These are phyloP conservation scores for Heteractis magnifica DNA, from an alignment of 92 coral and sea anemone species.

Conservation along the genomic window DNA sequence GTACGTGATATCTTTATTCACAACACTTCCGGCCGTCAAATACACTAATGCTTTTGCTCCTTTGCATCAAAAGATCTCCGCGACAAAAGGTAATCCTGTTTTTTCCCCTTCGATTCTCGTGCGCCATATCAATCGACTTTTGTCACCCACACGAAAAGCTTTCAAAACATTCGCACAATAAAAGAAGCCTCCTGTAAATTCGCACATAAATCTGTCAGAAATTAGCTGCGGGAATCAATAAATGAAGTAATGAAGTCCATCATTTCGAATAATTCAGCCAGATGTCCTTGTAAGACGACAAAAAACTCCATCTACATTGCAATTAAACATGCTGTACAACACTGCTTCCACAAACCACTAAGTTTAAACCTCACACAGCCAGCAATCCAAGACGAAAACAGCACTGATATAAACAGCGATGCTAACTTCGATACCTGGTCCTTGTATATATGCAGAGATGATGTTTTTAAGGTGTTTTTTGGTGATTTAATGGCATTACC, in stretches of 20 bases:
- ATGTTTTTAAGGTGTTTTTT: neutral
- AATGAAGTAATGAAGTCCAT: neutral
- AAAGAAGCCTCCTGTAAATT: neutral
- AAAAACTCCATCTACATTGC: neutral
- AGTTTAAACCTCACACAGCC: neutral
- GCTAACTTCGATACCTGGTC: neutral
- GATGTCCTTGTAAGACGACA: neutral
- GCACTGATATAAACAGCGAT: neutral
- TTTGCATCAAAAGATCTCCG: conserved; percentile 10
- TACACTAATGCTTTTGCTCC: neutral
- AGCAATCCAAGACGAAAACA: conserved; percentile 5
- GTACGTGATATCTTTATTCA: neutral
- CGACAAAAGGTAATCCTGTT: neutral
- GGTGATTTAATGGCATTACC: conserved; percentile 50
- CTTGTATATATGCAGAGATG: neutral
- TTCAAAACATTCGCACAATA: neutral
- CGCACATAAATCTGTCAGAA: neutral
- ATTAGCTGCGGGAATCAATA: neutral
- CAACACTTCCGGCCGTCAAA: neutral
- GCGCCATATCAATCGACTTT: conserved; percentile 1
- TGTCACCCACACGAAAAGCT: neutral
- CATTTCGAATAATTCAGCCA: neutral
- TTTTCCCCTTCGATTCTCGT: neutral
- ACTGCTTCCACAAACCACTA: neutral
- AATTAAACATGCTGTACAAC: neutral